Conservation (phyloP, 2,113 vertebrate genomes). For the Hydrolagus affinis region DNA sequence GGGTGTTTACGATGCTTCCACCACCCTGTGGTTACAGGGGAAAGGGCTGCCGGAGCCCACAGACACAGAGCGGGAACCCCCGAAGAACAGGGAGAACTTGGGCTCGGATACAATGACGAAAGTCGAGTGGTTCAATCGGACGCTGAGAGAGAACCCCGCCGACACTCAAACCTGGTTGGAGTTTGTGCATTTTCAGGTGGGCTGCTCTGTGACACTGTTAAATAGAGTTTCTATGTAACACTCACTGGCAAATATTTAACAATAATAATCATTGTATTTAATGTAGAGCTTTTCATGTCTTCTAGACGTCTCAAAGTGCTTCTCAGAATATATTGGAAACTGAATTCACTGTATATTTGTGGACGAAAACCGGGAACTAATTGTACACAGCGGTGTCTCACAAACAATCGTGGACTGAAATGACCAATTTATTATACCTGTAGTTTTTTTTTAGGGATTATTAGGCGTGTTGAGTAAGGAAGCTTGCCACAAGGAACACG, state of each 20-base stretch:
- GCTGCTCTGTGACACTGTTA: neutral
- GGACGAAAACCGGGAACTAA: too few species aligned
- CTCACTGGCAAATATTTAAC: too few species aligned
- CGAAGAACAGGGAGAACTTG: slow-evolving; percentile 38
- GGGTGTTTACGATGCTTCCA: slow-evolving; percentile 76
- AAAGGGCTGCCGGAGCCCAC: slow-evolving; percentile 55
- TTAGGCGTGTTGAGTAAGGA: too few species aligned
- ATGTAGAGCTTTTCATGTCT: too few species aligned
- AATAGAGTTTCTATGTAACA: neutral
- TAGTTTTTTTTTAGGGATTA: too few species aligned
- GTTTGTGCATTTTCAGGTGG: slow-evolving; percentile 83
- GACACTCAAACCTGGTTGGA: slow-evolving; percentile 78
- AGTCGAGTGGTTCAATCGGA: slow-evolving; percentile 83
- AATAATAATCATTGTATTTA: neutral
- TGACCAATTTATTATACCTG: neutral
- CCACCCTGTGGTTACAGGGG: slow-evolving; percentile 76
- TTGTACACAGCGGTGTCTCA: too few species aligned
- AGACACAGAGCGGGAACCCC: slow-evolving; percentile 36
- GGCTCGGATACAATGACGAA: slow-evolving; percentile 44
- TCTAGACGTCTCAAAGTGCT: too few species aligned
- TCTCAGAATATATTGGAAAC: too few species aligned
- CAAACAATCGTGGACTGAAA: neutral
- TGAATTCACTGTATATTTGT: neutral
- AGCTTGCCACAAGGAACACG: too few species aligned
- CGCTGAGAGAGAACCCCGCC: slow-evolving; percentile 73